A percentile compares a stretch with the other conserved stretches of the same genome.
Conservation (phyloP, 1,140 invertebrate genomes). For the Battus philenor region DNA sequence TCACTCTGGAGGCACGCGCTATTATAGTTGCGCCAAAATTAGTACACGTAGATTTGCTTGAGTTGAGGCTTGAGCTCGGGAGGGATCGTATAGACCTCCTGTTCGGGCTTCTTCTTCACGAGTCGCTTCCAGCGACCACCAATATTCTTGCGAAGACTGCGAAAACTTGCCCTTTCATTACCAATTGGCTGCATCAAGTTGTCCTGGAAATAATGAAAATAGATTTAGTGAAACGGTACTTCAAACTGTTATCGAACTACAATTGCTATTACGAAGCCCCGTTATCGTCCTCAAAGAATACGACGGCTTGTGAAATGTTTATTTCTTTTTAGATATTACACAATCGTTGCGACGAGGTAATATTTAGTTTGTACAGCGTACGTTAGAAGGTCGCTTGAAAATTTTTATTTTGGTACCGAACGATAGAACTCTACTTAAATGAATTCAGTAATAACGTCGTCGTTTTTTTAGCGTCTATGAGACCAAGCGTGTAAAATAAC, state of each 20-base stretch:
- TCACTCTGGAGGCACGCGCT: conserved; percentile 21
- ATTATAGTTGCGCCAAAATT: too few relatives aligned
- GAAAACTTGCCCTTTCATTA: conserved; percentile 84
- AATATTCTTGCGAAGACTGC: conserved; percentile 88
- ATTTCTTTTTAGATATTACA: conserved; percentile 11
- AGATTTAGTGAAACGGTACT: conserved; percentile 11
- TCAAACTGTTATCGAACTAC: not conserved
- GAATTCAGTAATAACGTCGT: too few relatives aligned
- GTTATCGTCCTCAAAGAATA: conserved; percentile 2
- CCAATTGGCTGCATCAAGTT: conserved; percentile 83
- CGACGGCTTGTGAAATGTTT: conserved; percentile 4
- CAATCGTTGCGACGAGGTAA: conserved; percentile 8
- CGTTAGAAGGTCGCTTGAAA: conserved; percentile 11
- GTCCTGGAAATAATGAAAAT: conserved; percentile 79
- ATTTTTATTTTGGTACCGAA: too few relatives aligned
- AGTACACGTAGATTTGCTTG: conserved; percentile 93
- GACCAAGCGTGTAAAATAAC: conserved; percentile 47
- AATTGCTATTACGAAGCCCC: not conserved
- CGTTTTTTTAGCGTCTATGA: conserved; percentile 30
- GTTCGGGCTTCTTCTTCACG: conserved; percentile 86
- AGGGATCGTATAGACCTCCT: conserved; percentile 89
- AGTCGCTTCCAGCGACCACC: conserved; percentile 87
- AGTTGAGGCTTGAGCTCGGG: conserved; percentile 90
- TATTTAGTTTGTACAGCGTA: conserved; percentile 2
- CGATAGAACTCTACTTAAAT: too few relatives aligned